These are phyloP conservation scores for Ammospiza maritima DNA, from an alignment of 2,797 vertebrate genomes.

Conservation along the genomic window DNA sequence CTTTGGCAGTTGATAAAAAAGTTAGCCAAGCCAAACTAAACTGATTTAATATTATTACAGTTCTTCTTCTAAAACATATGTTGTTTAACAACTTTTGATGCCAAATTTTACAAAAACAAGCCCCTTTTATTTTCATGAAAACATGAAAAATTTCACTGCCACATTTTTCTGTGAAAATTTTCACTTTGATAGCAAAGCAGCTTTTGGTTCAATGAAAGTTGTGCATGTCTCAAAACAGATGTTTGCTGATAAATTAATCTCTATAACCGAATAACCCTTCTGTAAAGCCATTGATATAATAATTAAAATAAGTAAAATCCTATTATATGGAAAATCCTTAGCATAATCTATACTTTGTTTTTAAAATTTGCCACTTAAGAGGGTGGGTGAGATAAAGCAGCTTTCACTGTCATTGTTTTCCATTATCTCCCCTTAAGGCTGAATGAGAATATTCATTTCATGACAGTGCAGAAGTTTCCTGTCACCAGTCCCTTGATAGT, in stretches of 20 bases:
- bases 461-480: neutral
- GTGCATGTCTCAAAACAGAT: neutral
- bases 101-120: neutral
- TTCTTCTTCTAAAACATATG: neutral
- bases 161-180: neutral
- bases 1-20: neutral
- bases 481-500: neutral
- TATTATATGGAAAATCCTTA: neutral
- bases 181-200: neutral
- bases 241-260: neutral
- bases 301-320: neutral
- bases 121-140: neutral
- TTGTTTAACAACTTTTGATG: neutral
- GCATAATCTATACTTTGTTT: neutral
- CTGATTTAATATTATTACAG: neutral
- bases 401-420: neutral
- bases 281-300: neutral
- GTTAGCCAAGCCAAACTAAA: neutral
- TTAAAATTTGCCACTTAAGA: neutral
- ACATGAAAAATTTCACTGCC: neutral
- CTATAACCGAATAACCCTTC: neutral
- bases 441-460: neutral
- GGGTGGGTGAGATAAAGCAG: neutral
- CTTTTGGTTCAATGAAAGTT: neutral
- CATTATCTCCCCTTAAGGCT: neutral